These are phyloP conservation scores for Octodon degus DNA, from an alignment of 2,113 vertebrate species.

Conservation along the genomic window DNA sequence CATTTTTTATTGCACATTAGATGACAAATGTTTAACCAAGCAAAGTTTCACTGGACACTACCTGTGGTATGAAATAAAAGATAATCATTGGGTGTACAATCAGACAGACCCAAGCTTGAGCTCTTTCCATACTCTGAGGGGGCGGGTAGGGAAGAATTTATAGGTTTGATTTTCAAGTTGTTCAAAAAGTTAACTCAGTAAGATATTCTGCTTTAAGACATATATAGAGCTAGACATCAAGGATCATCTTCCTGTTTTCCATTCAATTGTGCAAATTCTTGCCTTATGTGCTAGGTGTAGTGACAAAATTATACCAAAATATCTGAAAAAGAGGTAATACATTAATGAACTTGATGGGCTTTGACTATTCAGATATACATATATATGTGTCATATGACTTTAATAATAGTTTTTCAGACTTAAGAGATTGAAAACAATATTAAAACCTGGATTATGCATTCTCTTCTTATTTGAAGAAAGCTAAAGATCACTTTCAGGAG, in stretches of 20 bases:
- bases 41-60: background rate
- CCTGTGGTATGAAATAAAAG: background rate
- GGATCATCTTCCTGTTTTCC: background rate
- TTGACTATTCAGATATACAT: background rate
- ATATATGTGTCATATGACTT: background rate
- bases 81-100: background rate
- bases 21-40: background rate
- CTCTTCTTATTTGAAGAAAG: background rate
- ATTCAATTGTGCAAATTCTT: background rate
- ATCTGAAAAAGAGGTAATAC: background rate
- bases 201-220: no score
- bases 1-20: background rate
- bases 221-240: background rate
- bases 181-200: background rate
- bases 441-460: background rate
- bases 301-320: background rate
- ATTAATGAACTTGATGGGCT: background rate
- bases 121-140: rapidly evolving
- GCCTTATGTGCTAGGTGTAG: background rate
- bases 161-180: background rate
- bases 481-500: background rate
- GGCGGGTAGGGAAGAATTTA: background rate
- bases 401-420: background rate
- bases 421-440: background rate
- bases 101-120: background rate